Evolutionary conservation across 2,888 invertebrate genomes (phyloP).

Genomic region (Laspeyria flexula): DNA sequence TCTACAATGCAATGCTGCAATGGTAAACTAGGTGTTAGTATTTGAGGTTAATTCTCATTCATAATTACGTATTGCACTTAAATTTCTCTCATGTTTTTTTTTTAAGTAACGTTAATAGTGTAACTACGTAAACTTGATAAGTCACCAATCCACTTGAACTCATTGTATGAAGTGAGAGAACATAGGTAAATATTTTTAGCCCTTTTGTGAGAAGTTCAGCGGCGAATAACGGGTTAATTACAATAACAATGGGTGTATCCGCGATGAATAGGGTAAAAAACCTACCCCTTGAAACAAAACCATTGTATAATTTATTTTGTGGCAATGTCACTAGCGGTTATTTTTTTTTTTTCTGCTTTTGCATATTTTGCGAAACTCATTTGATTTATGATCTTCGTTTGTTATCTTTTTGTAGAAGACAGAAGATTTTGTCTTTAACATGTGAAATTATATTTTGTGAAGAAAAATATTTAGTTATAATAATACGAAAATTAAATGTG

Average conservation of each 20-base stretch:
- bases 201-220: slow-evolving; percentile 46
- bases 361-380: slow-evolving; percentile 23
- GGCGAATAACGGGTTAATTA: slow-evolving; percentile 72
- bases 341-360: slow-evolving; percentile 50
- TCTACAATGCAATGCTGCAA: too few species aligned
- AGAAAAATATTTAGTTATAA: too few species aligned
- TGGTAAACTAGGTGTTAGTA: too few species aligned
- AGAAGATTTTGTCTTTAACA: not conserved
- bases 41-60: too few species aligned
- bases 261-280: slow-evolving; percentile 58
- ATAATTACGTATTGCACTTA: too few species aligned
- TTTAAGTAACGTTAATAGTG: too few species aligned
- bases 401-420: slow-evolving; percentile 4
- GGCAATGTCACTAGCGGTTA: slow-evolving; percentile 57
- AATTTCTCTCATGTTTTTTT: too few species aligned
- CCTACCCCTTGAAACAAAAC: slow-evolving; percentile 53
- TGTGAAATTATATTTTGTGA: too few species aligned
- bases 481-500: too few species aligned
- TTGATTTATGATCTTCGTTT: slow-evolving; percentile 30
- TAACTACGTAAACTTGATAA: not conserved
- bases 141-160: not conserved
- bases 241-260: slow-evolving; percentile 67
- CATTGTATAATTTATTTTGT: slow-evolving; percentile 68
- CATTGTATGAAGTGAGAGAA: not conserved
- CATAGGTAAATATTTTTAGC: slow-evolving; percentile 12